Base-by-base conservation (phyloP, 2,888 invertebrate species). In the Lagria hirta region DNA sequence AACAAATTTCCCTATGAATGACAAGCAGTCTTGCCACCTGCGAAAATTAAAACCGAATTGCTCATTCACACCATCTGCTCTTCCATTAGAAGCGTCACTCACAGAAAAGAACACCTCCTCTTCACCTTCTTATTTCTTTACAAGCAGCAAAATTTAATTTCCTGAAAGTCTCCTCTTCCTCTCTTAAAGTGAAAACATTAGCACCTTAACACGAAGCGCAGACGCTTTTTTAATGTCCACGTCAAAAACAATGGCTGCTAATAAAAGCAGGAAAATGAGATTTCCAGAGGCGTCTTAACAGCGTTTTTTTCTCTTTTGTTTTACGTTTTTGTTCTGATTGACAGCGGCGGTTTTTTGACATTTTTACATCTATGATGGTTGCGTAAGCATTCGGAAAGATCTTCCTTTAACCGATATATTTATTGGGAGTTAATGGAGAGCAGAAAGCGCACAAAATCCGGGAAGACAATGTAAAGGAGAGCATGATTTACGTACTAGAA, bases 91-190 rank as follows among this genome's bases (percentile, higher is more conserved):
- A 61, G 65, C 68, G 65, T 66, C 66, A 63, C 64, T 66, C 68
- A 66, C 57, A 52, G 69, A 69, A 69, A 66, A 68, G 66, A 66
- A 66, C 67, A 65, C 66, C 68, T 46, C 70, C 69, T 69, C 71
- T 71, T 69, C 66, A 67, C 43, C 70, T 69, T 69, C 71, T 71
- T 69, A 68, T 70, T 70, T 68, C 69, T 70, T 69, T 67, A 66
- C 65, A 62, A 62, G 68, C n/a, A n/a, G n/a, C 65, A 65, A 71
- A 72, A 72, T 72, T 72, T 71, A 72, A 72, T 72, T 72, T 72
- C 71, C 72, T 70, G 70, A 64, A 58, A 67, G 66, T 66, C 68
- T 66, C 61, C 62, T 62, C 64, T 63, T 62, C 61, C 64, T 61
- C 45, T 64, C 64, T 66, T 64, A 62, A 66, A 68, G 67, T 65